Evolutionary conservation across 2,888 invertebrate species (phyloP).

Genomic region (Orchesellides sinensis): DNA sequence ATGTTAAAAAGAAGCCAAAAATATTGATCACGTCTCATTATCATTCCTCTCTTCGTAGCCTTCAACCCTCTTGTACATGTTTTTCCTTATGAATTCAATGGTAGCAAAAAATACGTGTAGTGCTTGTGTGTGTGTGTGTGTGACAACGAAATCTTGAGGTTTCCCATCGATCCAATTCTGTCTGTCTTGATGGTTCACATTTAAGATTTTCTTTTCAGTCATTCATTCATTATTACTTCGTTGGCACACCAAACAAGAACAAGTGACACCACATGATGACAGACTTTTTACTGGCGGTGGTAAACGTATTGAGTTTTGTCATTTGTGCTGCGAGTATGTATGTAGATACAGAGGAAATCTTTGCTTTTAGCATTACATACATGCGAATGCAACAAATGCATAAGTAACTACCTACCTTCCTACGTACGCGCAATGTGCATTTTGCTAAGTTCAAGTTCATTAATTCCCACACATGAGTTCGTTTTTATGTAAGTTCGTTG

Average conservation of each 20-base stretch:
- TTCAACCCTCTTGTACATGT: neutral
- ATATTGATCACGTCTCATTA: no score
- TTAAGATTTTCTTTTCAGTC: neutral
- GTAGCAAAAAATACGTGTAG: neutral
- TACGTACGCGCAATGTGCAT: neutral
- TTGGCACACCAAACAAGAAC: neutral
- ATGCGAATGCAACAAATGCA: no score
- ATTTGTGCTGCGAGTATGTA: neutral
- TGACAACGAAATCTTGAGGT: constrained; percentile 36
- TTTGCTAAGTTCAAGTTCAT: constrained; percentile 23
- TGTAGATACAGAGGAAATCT: neutral
- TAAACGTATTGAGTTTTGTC: neutral
- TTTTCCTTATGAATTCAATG: neutral
- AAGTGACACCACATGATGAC: neutral
- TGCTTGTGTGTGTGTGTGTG: neutral
- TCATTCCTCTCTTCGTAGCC: neutral
- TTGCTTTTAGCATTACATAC: neutral
- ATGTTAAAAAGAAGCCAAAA: no score
- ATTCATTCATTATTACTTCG: neutral
- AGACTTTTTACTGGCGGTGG: no score
- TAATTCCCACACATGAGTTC: neutral
- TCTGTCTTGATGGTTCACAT: constrained; percentile 2
- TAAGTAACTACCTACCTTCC: no score
- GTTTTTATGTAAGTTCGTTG: neutral
- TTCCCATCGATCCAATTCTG: constrained; percentile 29